Evolutionary conservation across 2,888 invertebrate species (phyloP), one percentile per base, ranked within the genome.

Genomic region (Yponomeuta sedellus): DNA sequence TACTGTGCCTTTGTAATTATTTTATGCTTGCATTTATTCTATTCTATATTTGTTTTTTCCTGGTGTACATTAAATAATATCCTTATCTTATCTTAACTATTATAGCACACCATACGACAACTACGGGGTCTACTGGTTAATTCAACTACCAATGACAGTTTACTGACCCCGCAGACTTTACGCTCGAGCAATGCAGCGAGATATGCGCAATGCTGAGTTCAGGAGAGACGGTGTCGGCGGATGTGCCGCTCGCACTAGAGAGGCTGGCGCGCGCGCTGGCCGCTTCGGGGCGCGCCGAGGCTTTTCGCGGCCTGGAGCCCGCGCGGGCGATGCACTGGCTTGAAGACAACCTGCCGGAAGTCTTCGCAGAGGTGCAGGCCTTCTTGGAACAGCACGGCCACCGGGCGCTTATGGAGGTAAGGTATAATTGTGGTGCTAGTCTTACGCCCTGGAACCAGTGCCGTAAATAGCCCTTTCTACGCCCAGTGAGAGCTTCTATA

Each of bases 381-480:
- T 96, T 97, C 76, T 81, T 97, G 66, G 78, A 92, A 19, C 86
- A 91, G 65, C 95, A 96, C 74, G 96, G 96, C 0, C 95, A 96
- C 79, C 92, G 97, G 70, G 89, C 92, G 67, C 82, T 93, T 62
- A 93, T 92, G 82, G 95, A 95, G 87, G 94, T 94, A 77, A 70
- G 72, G n/a, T n/a, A n/a, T n/a, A n/a, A n/a, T n/a, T n/a, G n/a
- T n/a, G n/a, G n/a, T n/a, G n/a, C n/a, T n/a, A n/a, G n/a, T n/a
- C n/a, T n/a, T n/a, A n/a, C n/a, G n/a, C n/a, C n/a, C n/a, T n/a
- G n/a, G n/a, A n/a, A n/a, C n/a, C n/a, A n/a, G n/a, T n/a, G n/a
- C n/a, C n/a, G n/a, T n/a, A n/a, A n/a, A n/a, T n/a, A n/a, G n/a
- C n/a, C n/a, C n/a, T n/a, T n/a, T n/a, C n/a, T n/a, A n/a, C n/a